A percentile compares a stretch with the other conserved stretches of the same genome.
phyloP scores from a whole-genome alignment of 2,113 vertebrate genomes.

The Sylvilagus bachmani region DNA sequence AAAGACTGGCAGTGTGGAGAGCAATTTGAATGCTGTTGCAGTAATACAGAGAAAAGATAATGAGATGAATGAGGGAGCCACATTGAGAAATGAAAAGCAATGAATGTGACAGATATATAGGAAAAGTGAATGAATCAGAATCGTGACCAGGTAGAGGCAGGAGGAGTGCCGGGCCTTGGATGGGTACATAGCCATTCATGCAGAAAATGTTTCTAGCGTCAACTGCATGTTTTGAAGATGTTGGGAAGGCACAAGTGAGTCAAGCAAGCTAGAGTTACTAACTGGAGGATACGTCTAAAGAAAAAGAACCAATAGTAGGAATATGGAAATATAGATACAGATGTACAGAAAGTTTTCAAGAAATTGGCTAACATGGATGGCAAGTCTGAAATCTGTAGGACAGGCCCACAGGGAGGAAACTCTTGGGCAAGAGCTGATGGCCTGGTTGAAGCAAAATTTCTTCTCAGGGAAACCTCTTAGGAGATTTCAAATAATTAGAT shows the following conservation, averaged over 20 bases:
- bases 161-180: not conserved
- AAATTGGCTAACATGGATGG: not conserved
- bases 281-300: not conserved
- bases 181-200: not conserved
- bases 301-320: not conserved
- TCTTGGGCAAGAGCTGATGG: not conserved
- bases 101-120: not conserved
- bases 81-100: rapidly evolving
- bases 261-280: not conserved
- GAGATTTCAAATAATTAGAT: not conserved
- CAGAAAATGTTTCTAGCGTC: not conserved
- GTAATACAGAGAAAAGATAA: not conserved
- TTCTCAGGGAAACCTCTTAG: not conserved
- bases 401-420: not conserved
- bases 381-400: not conserved
- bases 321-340: not conserved
- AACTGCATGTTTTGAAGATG: not conserved
- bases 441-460: not conserved
- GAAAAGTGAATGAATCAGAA: not conserved
- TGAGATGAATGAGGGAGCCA: not conserved
- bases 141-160: not conserved
- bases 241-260: too few relatives aligned
- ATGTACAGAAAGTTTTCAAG: not conserved
- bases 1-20: not conserved
- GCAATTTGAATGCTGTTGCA: not conserved